Evolutionary conservation across 2,888 invertebrate genomes (phyloP), one percentile per base, ranked within the genome.

Genomic region (Dolomedes plantarius): DNA sequence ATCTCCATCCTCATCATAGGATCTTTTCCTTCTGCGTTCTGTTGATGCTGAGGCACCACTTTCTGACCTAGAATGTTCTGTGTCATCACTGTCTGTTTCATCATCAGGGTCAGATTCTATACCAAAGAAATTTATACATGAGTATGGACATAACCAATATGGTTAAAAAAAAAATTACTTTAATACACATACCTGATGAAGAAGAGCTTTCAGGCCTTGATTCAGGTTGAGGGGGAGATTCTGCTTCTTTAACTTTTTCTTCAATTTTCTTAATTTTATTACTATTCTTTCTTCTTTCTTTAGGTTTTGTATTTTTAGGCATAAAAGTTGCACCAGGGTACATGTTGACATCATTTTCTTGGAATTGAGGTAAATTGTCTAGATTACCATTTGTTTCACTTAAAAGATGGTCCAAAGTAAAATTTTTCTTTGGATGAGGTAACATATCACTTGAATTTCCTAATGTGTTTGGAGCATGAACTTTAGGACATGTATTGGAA

Each of bases 21-120:
- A 86, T 67, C 79, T 71, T 65, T 80, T 86, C 31, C 79, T 39
- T n/a, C 72, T 80, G 3, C 50, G 64, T 5, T 80, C 68, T 11
- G 68, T 73, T 31, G 71, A 62, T 5, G 76, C 56, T 11, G 76
- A 67, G n/a, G 67, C 62, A 69, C 78, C 39, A 41, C 77, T 81
- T 36, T 74, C 86, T 46, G 86, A 75, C 62, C 50, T 73, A n/a
- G 73, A 74, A 16, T 74, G 56, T 13, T 86, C 86, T 0, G 81
- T 74, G 56, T 87, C 87, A 46, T 87, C 87, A 73, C 64, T 87
- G 50, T 87, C 87, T 29, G 81, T 77, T n/a, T 87, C 87, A 19
- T 86, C 79, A 75, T 87, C 87, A 41, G 79, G 82, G 28, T 82
- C 87, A 28, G 87, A 81, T 56, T 87, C 87, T 87, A 27, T 68